Conservation (phyloP, 1,140 invertebrate genomes). For the Coelopa frigida region DNA sequence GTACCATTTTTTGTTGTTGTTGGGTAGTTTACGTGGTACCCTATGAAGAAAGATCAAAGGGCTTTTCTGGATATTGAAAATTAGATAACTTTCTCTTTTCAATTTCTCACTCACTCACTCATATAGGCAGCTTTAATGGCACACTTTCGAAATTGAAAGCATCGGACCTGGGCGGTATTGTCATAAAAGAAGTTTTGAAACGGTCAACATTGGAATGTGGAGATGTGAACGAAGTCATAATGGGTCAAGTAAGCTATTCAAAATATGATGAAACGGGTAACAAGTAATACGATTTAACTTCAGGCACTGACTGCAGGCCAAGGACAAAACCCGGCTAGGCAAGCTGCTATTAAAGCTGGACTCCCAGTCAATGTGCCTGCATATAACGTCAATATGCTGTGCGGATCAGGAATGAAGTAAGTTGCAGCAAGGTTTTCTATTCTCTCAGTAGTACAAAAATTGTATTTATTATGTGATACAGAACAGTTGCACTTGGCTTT, state of each 20-base stretch:
- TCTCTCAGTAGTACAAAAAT: background rate
- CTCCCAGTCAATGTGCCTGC: conserved; percentile 66
- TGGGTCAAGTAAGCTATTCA: conserved; percentile 71
- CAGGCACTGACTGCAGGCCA: conserved; percentile 63
- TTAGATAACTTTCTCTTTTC: conserved; percentile 31
- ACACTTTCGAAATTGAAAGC: conserved; percentile 59
- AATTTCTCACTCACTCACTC: conserved; percentile 6
- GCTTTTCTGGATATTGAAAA: conserved; percentile 10
- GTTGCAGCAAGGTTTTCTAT: conserved; percentile 16
- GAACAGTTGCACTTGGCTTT: conserved; percentile 61
- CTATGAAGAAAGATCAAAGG: too few species aligned
- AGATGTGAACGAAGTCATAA: conserved; percentile 76
- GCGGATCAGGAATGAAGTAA: conserved; percentile 78
- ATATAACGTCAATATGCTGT: conserved; percentile 75
- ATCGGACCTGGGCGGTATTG: conserved; percentile 66
- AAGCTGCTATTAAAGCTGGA: conserved; percentile 71
- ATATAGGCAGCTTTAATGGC: conserved; percentile 60
- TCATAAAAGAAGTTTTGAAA: conserved; percentile 64
- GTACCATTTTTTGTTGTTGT: conserved; percentile 1
- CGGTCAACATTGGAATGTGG: conserved; percentile 54
- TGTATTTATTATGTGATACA: conserved; percentile 29
- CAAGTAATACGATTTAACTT: conserved; percentile 18
- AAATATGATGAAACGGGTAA: conserved; percentile 5
- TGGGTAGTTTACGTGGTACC: too few species aligned
- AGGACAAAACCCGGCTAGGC: conserved; percentile 81